Percentiles rank a stretch among this genome's conserved stretches.
Conservation (phyloP, 2,888 invertebrate genomes). For the Anthoptus insignis region DNA sequence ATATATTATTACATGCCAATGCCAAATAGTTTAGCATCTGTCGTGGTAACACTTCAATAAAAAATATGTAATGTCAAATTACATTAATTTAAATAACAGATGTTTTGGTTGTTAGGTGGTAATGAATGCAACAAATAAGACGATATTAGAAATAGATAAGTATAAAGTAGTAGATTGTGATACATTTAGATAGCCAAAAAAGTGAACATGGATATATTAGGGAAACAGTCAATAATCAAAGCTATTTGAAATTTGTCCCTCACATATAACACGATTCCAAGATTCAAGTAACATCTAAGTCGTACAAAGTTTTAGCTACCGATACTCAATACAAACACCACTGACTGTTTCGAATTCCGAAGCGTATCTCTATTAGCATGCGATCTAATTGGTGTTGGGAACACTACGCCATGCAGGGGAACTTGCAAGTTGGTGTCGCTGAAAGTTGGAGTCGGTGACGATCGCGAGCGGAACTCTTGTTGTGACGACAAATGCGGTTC, state of each 20-base stretch:
- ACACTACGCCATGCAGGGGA: constrained; percentile 24
- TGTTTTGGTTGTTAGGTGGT: too few relatives aligned
- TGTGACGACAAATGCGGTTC: constrained; percentile 79
- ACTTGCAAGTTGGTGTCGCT: constrained; percentile 66
- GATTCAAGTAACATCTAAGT: neutral
- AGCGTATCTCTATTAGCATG: constrained; percentile 24
- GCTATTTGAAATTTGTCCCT: neutral
- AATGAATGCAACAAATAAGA: too few relatives aligned
- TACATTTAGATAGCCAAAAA: too few relatives aligned
- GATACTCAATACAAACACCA: constrained; percentile 12
- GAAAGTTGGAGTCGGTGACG: constrained; percentile 74
- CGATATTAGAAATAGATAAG: too few relatives aligned
- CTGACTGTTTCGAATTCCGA: constrained; percentile 14
- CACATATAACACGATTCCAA: neutral
- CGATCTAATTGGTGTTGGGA: constrained; percentile 31
- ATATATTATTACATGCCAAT: too few relatives aligned
- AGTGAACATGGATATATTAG: too few relatives aligned
- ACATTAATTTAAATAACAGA: too few relatives aligned
- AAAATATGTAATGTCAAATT: too few relatives aligned
- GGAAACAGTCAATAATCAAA: neutral
- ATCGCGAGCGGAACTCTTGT: constrained; percentile 68
- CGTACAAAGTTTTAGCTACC: constrained; percentile 7
- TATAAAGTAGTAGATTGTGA: too few relatives aligned
- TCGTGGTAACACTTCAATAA: too few relatives aligned
- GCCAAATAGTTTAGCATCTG: too few relatives aligned